These are phyloP conservation scores for Actinernus sp. DNA, from an alignment of 92 coral and sea anemone genomes.

Conservation along the genomic window DNA sequence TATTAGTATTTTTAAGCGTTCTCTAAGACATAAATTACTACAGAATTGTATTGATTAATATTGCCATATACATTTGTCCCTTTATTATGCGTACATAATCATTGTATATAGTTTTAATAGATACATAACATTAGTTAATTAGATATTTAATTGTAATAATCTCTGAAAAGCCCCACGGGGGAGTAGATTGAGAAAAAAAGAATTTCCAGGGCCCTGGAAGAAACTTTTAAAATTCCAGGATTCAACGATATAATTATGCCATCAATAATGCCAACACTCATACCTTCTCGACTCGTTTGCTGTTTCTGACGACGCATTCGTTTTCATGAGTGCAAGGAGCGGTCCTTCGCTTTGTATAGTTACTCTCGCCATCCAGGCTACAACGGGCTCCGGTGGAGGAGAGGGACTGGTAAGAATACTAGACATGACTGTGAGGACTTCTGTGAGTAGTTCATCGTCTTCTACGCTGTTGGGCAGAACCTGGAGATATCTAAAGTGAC, in stretches of 20 bases:
- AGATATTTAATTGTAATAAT: too few relatives aligned
- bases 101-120: too few relatives aligned
- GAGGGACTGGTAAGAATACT: slow-evolving; percentile 68
- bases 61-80: too few relatives aligned
- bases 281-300: slow-evolving; percentile 90
- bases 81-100: too few relatives aligned
- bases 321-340: slow-evolving; percentile 53
- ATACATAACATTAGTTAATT: too few relatives aligned
- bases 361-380: slow-evolving; percentile 89
- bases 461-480: slow-evolving; percentile 92
- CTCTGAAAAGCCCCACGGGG: too few relatives aligned
- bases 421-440: slow-evolving; percentile 69
- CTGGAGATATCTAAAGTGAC: slow-evolving; percentile 74
- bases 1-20: too few relatives aligned
- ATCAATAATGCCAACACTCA: neutral
- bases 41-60: too few relatives aligned
- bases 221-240: too few relatives aligned
- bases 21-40: too few relatives aligned
- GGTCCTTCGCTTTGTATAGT: slow-evolving; percentile 80
- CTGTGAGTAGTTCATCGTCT: slow-evolving; percentile 81
- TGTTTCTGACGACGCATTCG: slow-evolving; percentile 35
- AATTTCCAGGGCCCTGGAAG: too few relatives aligned
- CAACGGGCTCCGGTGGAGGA: slow-evolving; percentile 78
- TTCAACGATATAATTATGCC: neutral
- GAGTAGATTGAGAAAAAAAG: too few relatives aligned